Percentiles rank a stretch among this genome's conserved stretches.
phyloP scores from a whole-genome alignment of 2,888 invertebrate species.

The Trachelus troglodyta region DNA sequence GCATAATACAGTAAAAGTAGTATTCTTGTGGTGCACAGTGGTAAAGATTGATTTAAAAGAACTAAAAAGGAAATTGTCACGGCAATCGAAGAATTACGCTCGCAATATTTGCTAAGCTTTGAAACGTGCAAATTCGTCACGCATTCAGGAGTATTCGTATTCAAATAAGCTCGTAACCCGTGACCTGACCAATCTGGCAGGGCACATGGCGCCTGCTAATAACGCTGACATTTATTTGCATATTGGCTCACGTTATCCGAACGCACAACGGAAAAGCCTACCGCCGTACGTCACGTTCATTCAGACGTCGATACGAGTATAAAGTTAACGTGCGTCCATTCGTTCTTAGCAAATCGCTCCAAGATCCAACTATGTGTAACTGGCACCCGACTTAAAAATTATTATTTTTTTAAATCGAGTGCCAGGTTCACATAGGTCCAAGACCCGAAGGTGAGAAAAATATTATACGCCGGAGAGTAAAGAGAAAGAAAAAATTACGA shows the following conservation, averaged over 20 bases:
- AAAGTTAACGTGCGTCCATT: neutral
- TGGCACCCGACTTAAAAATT: no score
- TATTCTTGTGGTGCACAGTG: neutral
- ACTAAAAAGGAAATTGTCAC: neutral
- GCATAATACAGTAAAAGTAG: neutral
- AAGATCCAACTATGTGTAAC: neutral
- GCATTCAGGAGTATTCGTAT: neutral
- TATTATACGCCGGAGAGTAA: neutral
- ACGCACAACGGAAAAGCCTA: neutral
- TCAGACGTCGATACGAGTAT: neutral
- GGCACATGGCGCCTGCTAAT: neutral
- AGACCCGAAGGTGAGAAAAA: neutral
- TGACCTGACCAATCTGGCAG: neutral
- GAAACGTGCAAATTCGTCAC: slow-evolving; percentile 3
- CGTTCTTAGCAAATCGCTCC: neutral
- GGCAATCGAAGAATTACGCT: neutral
- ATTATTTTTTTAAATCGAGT: no score
- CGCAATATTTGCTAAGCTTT: neutral
- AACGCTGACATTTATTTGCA: neutral
- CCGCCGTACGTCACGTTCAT: neutral
- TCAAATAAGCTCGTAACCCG: slow-evolving; percentile 1
- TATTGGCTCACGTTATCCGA: neutral
- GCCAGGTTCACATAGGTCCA: neutral
- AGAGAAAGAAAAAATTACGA: neutral
- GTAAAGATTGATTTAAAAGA: neutral